Base-by-base conservation (phyloP, 2,113 vertebrate species). In the Cynoglossus semilaevis region DNA sequence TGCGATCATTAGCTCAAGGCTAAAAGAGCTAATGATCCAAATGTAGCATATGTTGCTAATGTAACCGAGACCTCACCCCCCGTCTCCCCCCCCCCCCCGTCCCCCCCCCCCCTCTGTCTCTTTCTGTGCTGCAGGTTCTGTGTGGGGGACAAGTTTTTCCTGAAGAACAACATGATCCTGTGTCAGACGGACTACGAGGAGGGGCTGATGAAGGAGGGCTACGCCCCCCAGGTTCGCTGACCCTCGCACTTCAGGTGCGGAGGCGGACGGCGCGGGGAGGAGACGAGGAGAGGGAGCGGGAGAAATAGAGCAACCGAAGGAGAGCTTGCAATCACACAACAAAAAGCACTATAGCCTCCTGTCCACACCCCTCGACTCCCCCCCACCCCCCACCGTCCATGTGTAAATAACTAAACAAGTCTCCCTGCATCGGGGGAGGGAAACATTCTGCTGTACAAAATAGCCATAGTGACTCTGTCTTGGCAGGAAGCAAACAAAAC, bases 131-230 rank as follows among this genome's bases (percentile, higher is more conserved):
- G 56, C 92, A 99, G 97, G 86, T 99, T 99, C 92, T 99, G 97
- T 51, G 96, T 99, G 12, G 97, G 97, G 90, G 97, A 99, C 90
- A 99, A 99, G 88, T 99, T 99, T 90, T 99, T 99, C 90, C 91
- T 99, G 86, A 99, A 99, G 93, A 99, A 99, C 92, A 99, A 98
- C 91, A 98, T 99, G 97, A 99, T 99, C 82, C 93, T 99, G 74
- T 98, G 96, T 92, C 97, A 99, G 93, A 97, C 95, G 2, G 97
- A 99, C 93, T 98, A 99, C 69, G 97, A 99, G 77, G 97, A 99
- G 70, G 96, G 96, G 72, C 92, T 98, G 82, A 95, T 98, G 95
- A 99, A 99, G 92, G 97, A 99, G 87, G 95, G 96, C 52, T 98
- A 96, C 1, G 92, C 94, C 36, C 92, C 96, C 74, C 97, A 98